Evolutionary conservation across 2,888 invertebrate genomes (phyloP).

Genomic region (Aromia moschata): DNA sequence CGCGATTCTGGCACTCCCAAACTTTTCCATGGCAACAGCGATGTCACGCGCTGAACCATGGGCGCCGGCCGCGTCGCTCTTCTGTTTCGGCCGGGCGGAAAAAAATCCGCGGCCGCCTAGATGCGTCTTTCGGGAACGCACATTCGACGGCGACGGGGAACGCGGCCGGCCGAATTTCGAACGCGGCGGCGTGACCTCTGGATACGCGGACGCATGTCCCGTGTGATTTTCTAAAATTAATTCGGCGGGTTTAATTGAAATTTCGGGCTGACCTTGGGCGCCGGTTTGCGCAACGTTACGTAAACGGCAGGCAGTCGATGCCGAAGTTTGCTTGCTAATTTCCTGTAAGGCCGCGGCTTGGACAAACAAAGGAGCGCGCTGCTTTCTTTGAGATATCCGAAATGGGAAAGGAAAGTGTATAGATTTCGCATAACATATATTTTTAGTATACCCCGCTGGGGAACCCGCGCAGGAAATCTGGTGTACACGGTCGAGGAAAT

Average conservation of each 20-base stretch:
- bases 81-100: not conserved
- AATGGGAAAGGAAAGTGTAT: too few species aligned
- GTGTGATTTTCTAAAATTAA: not conserved
- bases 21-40: conserved; percentile 54
- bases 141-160: too few species aligned
- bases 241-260: not conserved
- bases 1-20: conserved; percentile 54
- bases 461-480: too few species aligned
- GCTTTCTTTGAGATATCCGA: too few species aligned
- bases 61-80: conserved; percentile 23
- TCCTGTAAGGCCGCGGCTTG: not conserved
- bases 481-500: too few species aligned
- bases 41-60: conserved; percentile 45
- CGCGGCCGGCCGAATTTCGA: not conserved
- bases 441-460: too few species aligned
- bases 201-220: not conserved
- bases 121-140: not conserved
- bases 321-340: conserved; percentile 8
- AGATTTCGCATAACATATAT: too few species aligned
- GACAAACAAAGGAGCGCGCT: not conserved
- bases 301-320: conserved; percentile 1
- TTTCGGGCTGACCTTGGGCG: not conserved
- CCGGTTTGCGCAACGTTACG: conserved; percentile 1
- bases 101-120: not conserved
- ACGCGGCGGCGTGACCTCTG: not conserved